Evolutionary conservation across 2,797 vertebrate genomes (phyloP).

Genomic region (Danio choprae): DNA sequence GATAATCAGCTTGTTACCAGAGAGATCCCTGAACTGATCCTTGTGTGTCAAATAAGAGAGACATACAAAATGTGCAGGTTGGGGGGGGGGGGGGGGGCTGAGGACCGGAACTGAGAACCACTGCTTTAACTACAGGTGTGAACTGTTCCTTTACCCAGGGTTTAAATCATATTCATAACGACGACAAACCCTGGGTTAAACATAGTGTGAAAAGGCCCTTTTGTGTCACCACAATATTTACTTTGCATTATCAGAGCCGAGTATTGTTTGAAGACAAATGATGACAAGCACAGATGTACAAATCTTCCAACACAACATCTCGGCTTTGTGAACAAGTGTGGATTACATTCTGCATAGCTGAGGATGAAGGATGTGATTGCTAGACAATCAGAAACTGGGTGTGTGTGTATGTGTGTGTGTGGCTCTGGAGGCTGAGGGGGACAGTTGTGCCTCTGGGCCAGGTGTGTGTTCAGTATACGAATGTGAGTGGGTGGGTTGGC

Average conservation of each 20-base stretch:
- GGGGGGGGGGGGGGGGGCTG: too few species aligned
- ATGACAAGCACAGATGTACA: constrained; percentile 8
- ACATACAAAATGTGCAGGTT: too few species aligned
- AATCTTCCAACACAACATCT: constrained; percentile 15
- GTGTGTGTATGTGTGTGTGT: not conserved
- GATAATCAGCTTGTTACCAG: too few species aligned
- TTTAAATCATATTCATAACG: not conserved
- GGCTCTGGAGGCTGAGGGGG: constrained; percentile 49
- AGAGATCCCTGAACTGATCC: too few species aligned
- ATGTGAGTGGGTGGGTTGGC: constrained; percentile 51
- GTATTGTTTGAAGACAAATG: not conserved
- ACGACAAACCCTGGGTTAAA: not conserved
- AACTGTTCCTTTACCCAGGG: too few species aligned
- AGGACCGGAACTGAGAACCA: too few species aligned
- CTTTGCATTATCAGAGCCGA: not conserved
- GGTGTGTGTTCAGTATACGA: constrained; percentile 46
- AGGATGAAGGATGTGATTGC: constrained; percentile 29
- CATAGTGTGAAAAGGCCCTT: not conserved
- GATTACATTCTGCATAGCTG: constrained; percentile 21
- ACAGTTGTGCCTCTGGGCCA: constrained; percentile 59
- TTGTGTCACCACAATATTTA: not conserved
- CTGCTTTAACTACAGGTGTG: too few species aligned
- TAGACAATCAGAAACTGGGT: constrained; percentile 51
- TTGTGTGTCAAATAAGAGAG: too few species aligned
- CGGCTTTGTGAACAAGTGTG: not conserved